Conservation (phyloP, 2,113 vertebrate genomes). For the Plecturocebus donacophilus region DNA sequence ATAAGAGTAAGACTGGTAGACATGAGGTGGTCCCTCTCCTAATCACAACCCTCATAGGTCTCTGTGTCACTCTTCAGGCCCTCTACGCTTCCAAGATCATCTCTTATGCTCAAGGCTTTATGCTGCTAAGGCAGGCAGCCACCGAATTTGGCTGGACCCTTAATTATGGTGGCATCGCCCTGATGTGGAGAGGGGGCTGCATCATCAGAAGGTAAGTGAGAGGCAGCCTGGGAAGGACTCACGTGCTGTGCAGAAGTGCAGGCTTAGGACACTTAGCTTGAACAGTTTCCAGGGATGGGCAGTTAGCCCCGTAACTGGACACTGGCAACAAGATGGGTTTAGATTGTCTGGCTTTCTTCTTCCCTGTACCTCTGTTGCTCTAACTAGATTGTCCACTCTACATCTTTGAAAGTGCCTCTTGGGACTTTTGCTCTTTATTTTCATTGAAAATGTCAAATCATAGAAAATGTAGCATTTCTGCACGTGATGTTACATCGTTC, state of each 20-base stretch:
- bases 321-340: neutral
- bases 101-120: constrained; percentile 98
- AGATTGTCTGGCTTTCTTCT: too few species aligned
- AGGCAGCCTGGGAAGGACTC: neutral
- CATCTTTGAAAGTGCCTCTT: neutral
- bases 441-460: neutral
- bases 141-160: constrained; percentile 95
- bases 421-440: too few species aligned
- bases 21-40: accelerated
- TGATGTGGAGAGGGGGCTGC: constrained; percentile 99
- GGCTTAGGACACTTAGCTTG: accelerated
- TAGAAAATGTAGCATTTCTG: too few species aligned
- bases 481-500: too few species aligned
- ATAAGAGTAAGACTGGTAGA: neutral
- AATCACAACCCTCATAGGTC: accelerated
- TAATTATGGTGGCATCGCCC: constrained; percentile 96
- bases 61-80: constrained; percentile 83
- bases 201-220: constrained; percentile 94
- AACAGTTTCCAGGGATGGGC: accelerated
- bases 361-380: neutral
- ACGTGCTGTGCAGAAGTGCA: accelerated
- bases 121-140: constrained; percentile 96
- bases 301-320: neutral
- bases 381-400: accelerated
- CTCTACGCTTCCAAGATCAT: constrained; percentile 99